phyloP scores from a whole-genome alignment of 2,113 vertebrate genomes.

The Channa argus region DNA sequence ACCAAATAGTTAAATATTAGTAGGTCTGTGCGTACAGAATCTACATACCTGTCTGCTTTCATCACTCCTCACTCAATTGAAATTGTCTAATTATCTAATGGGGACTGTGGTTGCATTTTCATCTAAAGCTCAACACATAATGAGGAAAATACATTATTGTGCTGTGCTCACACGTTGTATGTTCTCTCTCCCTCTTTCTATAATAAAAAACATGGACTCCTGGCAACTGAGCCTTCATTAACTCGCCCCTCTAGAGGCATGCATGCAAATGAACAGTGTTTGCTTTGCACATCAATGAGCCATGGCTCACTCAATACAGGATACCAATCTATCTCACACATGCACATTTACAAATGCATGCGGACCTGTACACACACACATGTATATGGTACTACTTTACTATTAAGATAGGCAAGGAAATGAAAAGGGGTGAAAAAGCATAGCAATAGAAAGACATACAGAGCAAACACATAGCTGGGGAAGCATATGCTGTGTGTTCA shows the following conservation, averaged over 20 bases:
- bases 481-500: conserved; percentile 54
- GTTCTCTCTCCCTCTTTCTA: conserved; percentile 19
- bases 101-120: conserved; percentile 26
- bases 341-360: conserved; percentile 1
- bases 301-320: conserved; percentile 50
- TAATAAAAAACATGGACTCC: conserved; percentile 63
- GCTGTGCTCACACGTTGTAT: conserved; percentile 34
- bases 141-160: conserved; percentile 47
- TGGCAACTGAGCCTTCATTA: conserved; percentile 74
- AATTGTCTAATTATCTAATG: conserved; percentile 38
- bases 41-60: not conserved
- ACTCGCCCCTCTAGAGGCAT: conserved; percentile 66
- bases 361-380: conserved; percentile 20
- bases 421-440: not conserved
- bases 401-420: not conserved
- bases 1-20: not conserved
- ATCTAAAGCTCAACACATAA: conserved; percentile 37
- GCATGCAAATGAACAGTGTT: conserved; percentile 75
- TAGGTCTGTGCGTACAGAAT: too few species aligned
- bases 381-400: not conserved
- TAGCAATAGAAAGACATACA: conserved; percentile 22
- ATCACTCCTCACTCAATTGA: conserved; percentile 6
- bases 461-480: conserved; percentile 48
- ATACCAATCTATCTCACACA: conserved; percentile 38
- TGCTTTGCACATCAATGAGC: conserved; percentile 77